Evolutionary conservation across 2,888 invertebrate species (phyloP), one percentile per base, ranked within the genome.

Genomic region (Lagria hirta): DNA sequence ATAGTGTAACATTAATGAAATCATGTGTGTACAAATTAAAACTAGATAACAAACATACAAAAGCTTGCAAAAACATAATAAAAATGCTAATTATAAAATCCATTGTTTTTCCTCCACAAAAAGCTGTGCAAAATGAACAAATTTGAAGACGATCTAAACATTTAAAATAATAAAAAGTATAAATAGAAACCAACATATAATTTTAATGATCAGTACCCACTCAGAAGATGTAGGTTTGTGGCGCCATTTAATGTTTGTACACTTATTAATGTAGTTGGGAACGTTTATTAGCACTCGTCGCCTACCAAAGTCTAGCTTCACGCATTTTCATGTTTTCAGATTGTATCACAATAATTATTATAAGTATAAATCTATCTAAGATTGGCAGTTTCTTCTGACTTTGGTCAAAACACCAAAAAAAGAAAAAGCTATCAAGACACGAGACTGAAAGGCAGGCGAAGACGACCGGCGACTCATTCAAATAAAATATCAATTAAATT

Each of bases 231-330:
- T 58, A 55, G 60, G 58, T 50, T 54, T 54, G 51, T 53, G 61
- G 58, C 61, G 61, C 61, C 61, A 48, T 53, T 54, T 58, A 58
- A 56, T 59, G 57, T 57, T 57, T 55, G 57, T 58, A 55, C 46
- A 49, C 46, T 49, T 49, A 49, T 49, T 49, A 49, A 49, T 49
- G 49, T 37, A 34, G 54, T 46, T 52, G 57, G 52, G 45, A 56
- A 54, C 52, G 55, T 57, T 58, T 58, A 57, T 58, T 55, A 58
- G 48, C 55, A 57, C 55, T 55, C 46, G 50, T 54, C 57, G 57
- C 60, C 60, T 57, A 60, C 57, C 50, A 51, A 36, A 28, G 48
- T 43, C 43, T 48, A 43, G 24, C 21, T 29, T 32, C 28, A 8
- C 20, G 37, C 45, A 43, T 11, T 24, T 34, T 43, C 42, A 35